These are phyloP conservation scores for Anoplius nigerrimus DNA, from an alignment of 2,888 invertebrate genomes.

Conservation along the genomic window DNA sequence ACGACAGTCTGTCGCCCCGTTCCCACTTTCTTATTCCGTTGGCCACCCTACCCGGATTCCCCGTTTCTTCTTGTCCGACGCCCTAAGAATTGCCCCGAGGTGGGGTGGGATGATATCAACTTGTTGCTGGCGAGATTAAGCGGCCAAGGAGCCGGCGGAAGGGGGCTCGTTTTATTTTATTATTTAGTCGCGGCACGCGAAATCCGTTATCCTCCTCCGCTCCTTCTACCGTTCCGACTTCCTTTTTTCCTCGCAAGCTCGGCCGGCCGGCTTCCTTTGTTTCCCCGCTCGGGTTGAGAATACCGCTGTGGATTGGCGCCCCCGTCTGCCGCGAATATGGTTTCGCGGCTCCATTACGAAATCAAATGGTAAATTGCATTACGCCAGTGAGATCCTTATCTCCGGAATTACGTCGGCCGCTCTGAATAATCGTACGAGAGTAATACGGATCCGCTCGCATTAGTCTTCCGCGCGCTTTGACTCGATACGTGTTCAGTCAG, in stretches of 20 bases:
- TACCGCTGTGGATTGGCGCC: no score
- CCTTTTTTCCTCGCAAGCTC: slow-evolving; percentile 18
- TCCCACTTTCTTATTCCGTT: slow-evolving; percentile 29
- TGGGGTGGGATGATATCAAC: slow-evolving; percentile 71
- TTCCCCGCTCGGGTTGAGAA: not conserved
- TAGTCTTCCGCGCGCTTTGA: no score
- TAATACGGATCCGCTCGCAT: no score
- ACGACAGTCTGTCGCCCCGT: slow-evolving; percentile 30
- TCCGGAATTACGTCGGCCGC: no score
- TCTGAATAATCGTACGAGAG: no score
- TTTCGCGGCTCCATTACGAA: no score
- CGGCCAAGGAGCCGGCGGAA: slow-evolving; percentile 57
- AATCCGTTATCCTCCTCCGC: slow-evolving; percentile 33
- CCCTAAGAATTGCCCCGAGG: slow-evolving; percentile 28
- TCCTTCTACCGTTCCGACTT: slow-evolving; percentile 24
- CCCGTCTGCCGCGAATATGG: no score
- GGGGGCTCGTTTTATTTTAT: slow-evolving; percentile 57
- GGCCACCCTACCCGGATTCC: slow-evolving; percentile 7
- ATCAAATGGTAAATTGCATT: no score
- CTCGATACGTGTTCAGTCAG: no score
- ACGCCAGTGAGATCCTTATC: no score
- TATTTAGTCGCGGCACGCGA: slow-evolving; percentile 57
- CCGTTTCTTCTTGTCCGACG: slow-evolving; percentile 19
- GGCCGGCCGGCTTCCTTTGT: not conserved
- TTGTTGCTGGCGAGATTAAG: slow-evolving; percentile 68